Base-by-base conservation (phyloP, 2,888 invertebrate genomes). In the Lucinisca nassula region DNA sequence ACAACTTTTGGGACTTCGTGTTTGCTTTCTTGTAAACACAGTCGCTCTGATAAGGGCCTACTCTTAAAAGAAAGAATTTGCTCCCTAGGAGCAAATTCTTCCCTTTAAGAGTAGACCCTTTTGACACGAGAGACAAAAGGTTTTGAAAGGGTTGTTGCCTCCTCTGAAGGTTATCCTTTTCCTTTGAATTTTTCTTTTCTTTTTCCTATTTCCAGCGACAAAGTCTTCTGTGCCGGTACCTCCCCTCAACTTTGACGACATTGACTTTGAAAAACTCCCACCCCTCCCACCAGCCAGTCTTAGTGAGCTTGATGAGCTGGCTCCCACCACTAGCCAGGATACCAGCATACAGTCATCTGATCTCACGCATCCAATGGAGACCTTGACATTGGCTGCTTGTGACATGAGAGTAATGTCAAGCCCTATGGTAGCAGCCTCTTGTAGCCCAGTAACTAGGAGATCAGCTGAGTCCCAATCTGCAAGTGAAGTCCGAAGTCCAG, bases 241-340 rank as follows among this genome's bases (percentile, higher is more conserved):
- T 55, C 30, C 80, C 8, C 73, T 88, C n/a, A 83, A 81, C 73
- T 88, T 88, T 76, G 86, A 86, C 70, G 88, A 88, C 32, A 51
- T 88, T 73, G 80, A 78, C 77, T 21, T 82, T 14, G 82, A 82
- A 67, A 67, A 67, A 32, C 8, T 67, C 21, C 67, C 67, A 8
- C 45, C 45, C 8, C 10, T 17, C 17, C 10, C 8, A 0, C 14
- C 17, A 21, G 35, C 17, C 1, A 27, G 58, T 27, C 24, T 24
- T 4, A 4, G 27, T n/a, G 24, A 67, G 35, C 67, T 35, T 61
- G 27, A 51, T 10, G 8, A 21, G 12, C 8, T n/a, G 17, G 4
- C 17, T 51, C 51, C 51, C n/a, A n/a, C n/a, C n/a, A n/a, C 61
- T 24, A 27, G 24, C 2, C 4, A 61, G 3, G 61, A 61, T 4